phyloP scores from a whole-genome alignment of 2,113 vertebrate genomes.

The Laterallus jamaicensis region DNA sequence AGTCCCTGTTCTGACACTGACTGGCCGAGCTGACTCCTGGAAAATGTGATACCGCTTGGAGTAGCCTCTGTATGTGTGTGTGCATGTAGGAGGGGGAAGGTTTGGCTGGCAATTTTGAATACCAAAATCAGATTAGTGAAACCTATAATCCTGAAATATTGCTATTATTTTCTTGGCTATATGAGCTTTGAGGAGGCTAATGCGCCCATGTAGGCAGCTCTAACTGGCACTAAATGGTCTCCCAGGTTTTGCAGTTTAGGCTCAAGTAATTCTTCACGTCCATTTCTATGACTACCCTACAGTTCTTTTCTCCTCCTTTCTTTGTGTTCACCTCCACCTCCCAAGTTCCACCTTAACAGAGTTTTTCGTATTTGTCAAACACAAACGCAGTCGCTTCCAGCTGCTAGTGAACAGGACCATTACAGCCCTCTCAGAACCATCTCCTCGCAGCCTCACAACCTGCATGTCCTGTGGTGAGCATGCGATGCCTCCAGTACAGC shows the following conservation, averaged over 20 bases:
- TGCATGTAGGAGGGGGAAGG: background rate
- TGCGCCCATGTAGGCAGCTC: background rate
- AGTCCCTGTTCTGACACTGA: background rate
- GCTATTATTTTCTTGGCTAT: background rate
- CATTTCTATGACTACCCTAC: background rate
- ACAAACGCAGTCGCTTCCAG: background rate
- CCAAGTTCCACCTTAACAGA: background rate
- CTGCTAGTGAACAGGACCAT: background rate
- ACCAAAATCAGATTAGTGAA: background rate
- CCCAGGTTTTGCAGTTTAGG: background rate
- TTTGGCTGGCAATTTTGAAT: background rate
- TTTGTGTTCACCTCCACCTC: background rate
- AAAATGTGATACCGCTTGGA: background rate
- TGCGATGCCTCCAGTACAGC: background rate
- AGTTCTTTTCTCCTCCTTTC: background rate
- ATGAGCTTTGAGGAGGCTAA: background rate
- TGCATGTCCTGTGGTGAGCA: rapidly evolving
- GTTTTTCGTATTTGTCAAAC: background rate
- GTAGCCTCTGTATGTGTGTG: background rate
- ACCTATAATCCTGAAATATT: background rate
- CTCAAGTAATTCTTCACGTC: background rate
- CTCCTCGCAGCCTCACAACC: background rate
- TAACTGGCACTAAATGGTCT: background rate
- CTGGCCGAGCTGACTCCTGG: background rate
- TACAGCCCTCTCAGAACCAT: background rate